These are phyloP conservation scores for Oasisia sp. DNA, from an alignment of 2,888 invertebrate species.

Conservation along the genomic window DNA sequence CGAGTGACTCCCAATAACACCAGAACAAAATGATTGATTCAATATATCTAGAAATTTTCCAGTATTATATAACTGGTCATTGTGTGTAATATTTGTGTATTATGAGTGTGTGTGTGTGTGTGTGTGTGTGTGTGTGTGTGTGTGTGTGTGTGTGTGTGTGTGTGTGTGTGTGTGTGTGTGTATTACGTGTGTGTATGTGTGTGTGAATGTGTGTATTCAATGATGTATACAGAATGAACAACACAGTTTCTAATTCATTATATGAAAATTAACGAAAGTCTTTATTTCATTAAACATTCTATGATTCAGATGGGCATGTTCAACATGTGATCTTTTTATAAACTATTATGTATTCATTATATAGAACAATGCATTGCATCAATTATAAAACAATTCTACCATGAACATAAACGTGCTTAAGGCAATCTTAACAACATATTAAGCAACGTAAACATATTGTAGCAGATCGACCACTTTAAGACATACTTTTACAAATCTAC, in stretches of 20 bases:
- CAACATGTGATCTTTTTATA: background rate
- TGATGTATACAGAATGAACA: background rate
- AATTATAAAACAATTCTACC: background rate
- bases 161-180: too few relatives aligned
- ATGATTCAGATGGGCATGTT: background rate
- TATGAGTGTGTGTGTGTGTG: background rate
- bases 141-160: too few relatives aligned
- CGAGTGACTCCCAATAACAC: background rate
- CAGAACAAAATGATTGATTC: too few relatives aligned
- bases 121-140: too few relatives aligned
- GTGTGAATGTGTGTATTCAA: background rate
- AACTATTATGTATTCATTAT: background rate
- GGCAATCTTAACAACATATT: background rate
- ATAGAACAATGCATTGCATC: background rate
- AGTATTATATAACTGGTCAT: too few relatives aligned
- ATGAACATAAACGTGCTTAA: background rate
- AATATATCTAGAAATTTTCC: too few relatives aligned
- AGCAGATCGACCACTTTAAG: background rate
- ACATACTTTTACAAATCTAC: background rate
- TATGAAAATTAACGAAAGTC: background rate
- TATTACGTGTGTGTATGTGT: too few relatives aligned
- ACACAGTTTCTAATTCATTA: background rate
- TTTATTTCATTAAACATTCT: conserved; percentile 3
- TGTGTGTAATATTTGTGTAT: background rate
- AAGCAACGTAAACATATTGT: background rate